Evolutionary conservation across 2,888 invertebrate species (phyloP), one percentile per base, ranked within the genome.

Genomic region (Agriopis aurantiaria): DNA sequence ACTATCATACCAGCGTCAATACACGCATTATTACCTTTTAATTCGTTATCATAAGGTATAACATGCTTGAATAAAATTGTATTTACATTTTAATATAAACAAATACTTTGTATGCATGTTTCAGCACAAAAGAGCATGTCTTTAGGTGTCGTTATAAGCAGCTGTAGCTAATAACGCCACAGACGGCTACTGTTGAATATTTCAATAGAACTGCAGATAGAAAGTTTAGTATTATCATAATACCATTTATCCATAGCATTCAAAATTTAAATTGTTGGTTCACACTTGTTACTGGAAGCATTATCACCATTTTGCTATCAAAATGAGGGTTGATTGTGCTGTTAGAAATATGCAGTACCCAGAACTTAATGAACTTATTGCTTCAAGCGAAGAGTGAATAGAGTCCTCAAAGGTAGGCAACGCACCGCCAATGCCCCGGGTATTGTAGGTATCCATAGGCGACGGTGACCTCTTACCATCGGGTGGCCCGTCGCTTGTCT

Each of bases 221-320:
- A 51, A 58, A 63, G 43, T 33, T 46, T 53, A 17, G 11, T 17
- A 62, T 52, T 58, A n/a, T 58, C 10, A 62, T 45, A 17, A 60
- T 17, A 11, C 48, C 46, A 6, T 41, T 69, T 65, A 67, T 52
- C 12, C 52, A 56, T 74, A 77, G 79, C 72, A 78, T 81, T 81
- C 73, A 67, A 74, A 76, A 82, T 84, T 81, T 80, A 78, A 78
- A 78, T 75, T 74, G 73, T 77, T 70, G 76, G 72, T 71, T 71
- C 69, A 68, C 61, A 68, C 68, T 49, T 33, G 3, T 33, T 3
- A 33, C 33, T 33, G 3, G 64, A 69, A 72, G 75, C 76, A 78
- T 80, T 79, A 75, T 70, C 75, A 73, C 64, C 68, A 71, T 65
- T 65, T 68, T 71, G 52, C 65, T 57, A 77, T 67, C 75, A 69